Evolutionary conservation across 2,113 vertebrate genomes (phyloP).

Genomic region (Osmerus eperlanus): DNA sequence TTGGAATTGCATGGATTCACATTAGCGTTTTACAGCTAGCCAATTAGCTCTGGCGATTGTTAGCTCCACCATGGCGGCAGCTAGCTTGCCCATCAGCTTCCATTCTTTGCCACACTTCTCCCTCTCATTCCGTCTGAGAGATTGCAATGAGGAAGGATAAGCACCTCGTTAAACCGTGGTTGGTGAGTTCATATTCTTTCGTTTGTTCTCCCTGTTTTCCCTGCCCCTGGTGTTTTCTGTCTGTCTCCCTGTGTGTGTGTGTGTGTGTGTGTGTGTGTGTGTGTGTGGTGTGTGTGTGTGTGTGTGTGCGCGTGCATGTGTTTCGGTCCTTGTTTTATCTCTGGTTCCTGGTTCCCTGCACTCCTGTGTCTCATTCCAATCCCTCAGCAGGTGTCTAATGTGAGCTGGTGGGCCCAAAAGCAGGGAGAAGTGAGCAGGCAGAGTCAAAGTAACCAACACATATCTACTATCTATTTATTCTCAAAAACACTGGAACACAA

Average conservation of each 20-base stretch:
- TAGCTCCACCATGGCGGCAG: neutral
- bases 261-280: neutral
- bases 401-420: no score
- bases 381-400: no score
- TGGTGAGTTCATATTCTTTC: neutral
- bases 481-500: no score
- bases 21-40: conserved; percentile 43
- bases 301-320: neutral
- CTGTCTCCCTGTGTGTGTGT: neutral
- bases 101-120: conserved; percentile 24
- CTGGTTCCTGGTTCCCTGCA: neutral
- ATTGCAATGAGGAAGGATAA: conserved; percentile 33
- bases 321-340: neutral
- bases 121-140: conserved; percentile 30
- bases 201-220: conserved; percentile 7
- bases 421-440: no score
- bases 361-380: no score
- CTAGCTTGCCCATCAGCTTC: conserved; percentile 27
- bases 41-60: conserved; percentile 49
- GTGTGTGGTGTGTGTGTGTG: neutral
- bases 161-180: conserved; percentile 25
- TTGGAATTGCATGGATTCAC: conserved; percentile 22
- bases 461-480: no score
- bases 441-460: no score
- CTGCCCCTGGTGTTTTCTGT: neutral